These are phyloP conservation scores for Ceyx cyanopectus DNA, from an alignment of 2,113 vertebrate species.

Conservation along the genomic window DNA sequence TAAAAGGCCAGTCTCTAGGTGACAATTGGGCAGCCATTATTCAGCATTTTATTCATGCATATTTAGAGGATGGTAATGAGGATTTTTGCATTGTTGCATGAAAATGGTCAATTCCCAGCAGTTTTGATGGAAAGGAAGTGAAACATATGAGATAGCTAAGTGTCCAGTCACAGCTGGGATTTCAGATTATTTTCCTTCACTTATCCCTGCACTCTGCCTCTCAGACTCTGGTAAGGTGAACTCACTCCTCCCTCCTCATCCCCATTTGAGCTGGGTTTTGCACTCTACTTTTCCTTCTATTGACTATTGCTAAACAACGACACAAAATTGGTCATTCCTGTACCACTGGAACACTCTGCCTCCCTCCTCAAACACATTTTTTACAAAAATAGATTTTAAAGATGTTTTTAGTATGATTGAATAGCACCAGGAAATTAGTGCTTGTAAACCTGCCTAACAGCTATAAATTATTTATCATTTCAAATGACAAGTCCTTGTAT, in stretches of 20 bases:
- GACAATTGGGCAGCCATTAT: constrained; percentile 90
- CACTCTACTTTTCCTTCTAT: constrained; percentile 74
- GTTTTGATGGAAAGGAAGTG: constrained; percentile 84
- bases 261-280: constrained; percentile 67
- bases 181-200: constrained; percentile 68
- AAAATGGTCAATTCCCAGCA: constrained; percentile 91
- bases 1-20: constrained; percentile 95
- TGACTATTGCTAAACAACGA: constrained; percentile 59
- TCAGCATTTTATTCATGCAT: constrained; percentile 97
- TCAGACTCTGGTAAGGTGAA: constrained; percentile 59
- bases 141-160: constrained; percentile 76
- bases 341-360: neutral
- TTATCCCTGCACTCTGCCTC: constrained; percentile 42
- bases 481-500: constrained; percentile 25
- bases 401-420: constrained; percentile 27
- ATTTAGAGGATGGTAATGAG: constrained; percentile 99
- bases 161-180: constrained; percentile 78
- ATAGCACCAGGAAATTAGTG: constrained; percentile 55
- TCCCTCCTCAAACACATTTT: neutral
- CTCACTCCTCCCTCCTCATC: neutral
- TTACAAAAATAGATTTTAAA: neutral
- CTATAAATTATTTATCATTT: constrained; percentile 65
- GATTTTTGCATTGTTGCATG: constrained; percentile 98
- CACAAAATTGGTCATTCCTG: constrained; percentile 9
- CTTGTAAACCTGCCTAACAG: constrained; percentile 49